A percentile compares a stretch with the other conserved stretches of the same genome.
These are phyloP conservation scores for Papilio protenor DNA, from an alignment of 2,888 invertebrate species.

Conservation along the genomic window DNA sequence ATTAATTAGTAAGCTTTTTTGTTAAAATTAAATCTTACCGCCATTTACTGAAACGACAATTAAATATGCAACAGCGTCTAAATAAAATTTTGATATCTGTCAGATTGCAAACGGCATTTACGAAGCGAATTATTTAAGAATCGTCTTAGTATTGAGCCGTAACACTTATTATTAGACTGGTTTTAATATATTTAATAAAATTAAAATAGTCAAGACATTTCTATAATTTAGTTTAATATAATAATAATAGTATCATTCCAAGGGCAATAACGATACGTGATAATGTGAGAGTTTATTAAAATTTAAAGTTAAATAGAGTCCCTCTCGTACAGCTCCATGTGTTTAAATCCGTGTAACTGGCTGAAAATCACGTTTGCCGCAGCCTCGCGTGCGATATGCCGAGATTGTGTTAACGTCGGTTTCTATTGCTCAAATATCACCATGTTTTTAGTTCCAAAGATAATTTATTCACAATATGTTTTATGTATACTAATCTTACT, in stretches of 20 bases:
- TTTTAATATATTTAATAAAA: no score
- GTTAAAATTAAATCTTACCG: no score
- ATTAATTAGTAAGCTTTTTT: no score
- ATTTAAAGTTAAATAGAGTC: not conserved
- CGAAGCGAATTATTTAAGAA: no score
- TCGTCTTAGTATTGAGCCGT: no score
- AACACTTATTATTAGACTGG: no score
- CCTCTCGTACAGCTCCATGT: not conserved
- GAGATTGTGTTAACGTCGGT: conserved; percentile 7
- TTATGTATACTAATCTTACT: no score
- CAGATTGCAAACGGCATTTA: no score
- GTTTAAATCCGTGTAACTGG: conserved; percentile 10
- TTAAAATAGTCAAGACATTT: not conserved
- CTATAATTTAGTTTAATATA: not conserved
- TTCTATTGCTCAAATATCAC: not conserved
- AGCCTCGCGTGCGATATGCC: conserved; percentile 15
- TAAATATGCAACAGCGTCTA: no score
- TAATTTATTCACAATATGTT: not conserved
- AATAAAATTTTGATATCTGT: no score
- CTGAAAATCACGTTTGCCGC: not conserved
- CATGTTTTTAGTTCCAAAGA: not conserved
- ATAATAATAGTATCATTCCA: not conserved
- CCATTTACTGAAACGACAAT: no score
- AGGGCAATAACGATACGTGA: not conserved
- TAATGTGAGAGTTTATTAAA: not conserved